These are phyloP conservation scores for Serinus canaria DNA, from an alignment of 2,113 vertebrate genomes.

Conservation along the genomic window DNA sequence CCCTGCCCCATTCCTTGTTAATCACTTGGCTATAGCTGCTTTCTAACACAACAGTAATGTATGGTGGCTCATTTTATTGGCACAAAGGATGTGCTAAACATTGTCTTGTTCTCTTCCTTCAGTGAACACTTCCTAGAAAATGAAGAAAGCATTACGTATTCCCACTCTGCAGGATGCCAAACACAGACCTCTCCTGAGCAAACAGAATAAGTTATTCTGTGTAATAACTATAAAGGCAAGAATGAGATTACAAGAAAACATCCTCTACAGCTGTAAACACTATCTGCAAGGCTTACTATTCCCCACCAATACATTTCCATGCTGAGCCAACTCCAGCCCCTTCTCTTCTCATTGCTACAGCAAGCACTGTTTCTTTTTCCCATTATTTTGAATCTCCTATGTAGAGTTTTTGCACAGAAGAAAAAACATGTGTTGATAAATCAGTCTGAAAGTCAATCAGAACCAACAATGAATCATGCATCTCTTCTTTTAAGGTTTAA, in stretches of 20 bases:
- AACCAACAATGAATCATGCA: neutral
- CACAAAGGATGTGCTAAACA: neutral
- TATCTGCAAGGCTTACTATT: neutral
- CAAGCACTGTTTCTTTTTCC: neutral
- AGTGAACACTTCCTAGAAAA: neutral
- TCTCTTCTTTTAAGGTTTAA: neutral
- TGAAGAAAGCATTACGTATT: neutral
- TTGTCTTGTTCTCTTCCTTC: neutral
- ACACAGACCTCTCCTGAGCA: neutral
- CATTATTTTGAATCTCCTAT: neutral
- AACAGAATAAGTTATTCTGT: neutral
- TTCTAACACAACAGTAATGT: neutral
- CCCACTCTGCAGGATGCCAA: neutral
- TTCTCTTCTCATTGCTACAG: neutral
- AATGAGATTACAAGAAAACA: constrained; percentile 17
- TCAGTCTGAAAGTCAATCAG: neutral
- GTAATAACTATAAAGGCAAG: constrained; percentile 18
- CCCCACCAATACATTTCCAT: neutral
- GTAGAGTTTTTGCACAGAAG: neutral
- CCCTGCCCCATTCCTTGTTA: neutral
- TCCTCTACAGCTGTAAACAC: constrained; percentile 18
- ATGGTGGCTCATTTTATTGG: neutral
- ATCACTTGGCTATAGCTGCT: neutral
- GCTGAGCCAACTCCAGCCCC: neutral
- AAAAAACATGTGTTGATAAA: neutral